Conservation (phyloP, 2,888 invertebrate species). For the Diplazon laetatorius region DNA sequence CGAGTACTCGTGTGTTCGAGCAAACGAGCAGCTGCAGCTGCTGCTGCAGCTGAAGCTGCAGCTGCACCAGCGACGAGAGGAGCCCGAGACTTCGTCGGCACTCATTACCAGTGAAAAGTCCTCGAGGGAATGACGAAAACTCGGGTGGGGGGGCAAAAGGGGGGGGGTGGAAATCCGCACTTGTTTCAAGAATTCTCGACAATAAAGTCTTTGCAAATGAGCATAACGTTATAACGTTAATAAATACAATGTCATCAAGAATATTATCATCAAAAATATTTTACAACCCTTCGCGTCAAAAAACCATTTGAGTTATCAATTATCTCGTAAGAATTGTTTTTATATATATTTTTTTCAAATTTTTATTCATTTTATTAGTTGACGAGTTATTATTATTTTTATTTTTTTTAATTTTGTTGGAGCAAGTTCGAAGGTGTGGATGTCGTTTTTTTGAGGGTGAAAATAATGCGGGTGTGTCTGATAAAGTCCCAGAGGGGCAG, state of each 20-base stretch:
- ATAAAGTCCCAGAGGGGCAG: background rate
- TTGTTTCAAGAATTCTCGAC: conserved; percentile 2
- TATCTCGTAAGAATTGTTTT: too few species aligned
- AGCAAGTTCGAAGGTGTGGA: too few species aligned
- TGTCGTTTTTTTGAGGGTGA: background rate
- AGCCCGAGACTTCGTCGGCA: background rate
- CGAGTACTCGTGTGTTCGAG: conserved; percentile 14
- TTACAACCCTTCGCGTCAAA: too few species aligned
- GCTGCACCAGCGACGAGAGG: background rate
- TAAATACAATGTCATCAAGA: background rate
- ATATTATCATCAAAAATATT: too few species aligned
- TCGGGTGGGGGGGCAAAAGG: too few species aligned
- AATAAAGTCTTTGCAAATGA: background rate
- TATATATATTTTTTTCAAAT: too few species aligned
- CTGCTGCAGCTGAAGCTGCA: background rate
- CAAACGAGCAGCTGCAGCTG: background rate
- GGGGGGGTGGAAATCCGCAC: conserved; percentile 3
- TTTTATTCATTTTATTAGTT: too few species aligned
- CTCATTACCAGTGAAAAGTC: conserved; percentile 15
- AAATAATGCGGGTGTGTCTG: background rate
- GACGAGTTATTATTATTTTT: too few species aligned
- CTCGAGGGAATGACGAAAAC: background rate
- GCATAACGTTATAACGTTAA: background rate
- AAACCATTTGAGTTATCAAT: too few species aligned
- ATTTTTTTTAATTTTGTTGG: too few species aligned